Base-by-base conservation (phyloP, 1,140 invertebrate genomes). In the Drosophila pseudoananassae region DNA sequence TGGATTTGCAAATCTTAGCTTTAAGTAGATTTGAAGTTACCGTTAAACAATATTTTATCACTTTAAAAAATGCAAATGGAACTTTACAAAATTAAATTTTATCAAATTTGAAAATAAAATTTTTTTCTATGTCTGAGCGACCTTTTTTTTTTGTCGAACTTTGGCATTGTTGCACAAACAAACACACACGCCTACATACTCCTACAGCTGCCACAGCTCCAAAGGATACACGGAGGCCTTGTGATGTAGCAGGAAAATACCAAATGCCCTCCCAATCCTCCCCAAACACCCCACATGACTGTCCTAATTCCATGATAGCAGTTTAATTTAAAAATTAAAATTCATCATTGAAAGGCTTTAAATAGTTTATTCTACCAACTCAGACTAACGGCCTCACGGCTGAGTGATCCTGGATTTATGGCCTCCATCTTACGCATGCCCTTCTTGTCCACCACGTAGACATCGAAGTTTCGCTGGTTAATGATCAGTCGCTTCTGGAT, bases 401-500 rank as follows among this genome's bases (percentile, higher is more conserved):
- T 75, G 2, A 75, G 40, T 1, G 72, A 75, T 17, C 31, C 56
- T 1, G 93, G 91, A 51, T 93, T 95, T 49, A 96, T 95, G 45
- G 93, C 87, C 17, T 94, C 94, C 78, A 97, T 78, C 74, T 95
- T 94, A 63, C 93, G 94, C 72, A 98, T 95, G 29, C 98, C 98
- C 92, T 98, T 94, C 79, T 96, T 95, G 78, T 96, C 95, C 56
- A 99, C 94, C 52, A 98, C 93, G 78, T 96, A 94, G 3, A 99
- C 96, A 92, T 97, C 96, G 92, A 99, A 99, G 78, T 96, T 97
- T 0, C 97, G 96, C 49, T 98, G 92, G 93, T 98, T 99, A 31
- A 99, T 94, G 84, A 99, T 95, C 63, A 99, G 94, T 71, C 98
- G 94, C 84, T 96, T 97, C 65, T 97, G 96, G 76, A 99, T 95